These are phyloP conservation scores for Plagodis pulveraria DNA, from an alignment of 2,888 invertebrate species.

Conservation along the genomic window DNA sequence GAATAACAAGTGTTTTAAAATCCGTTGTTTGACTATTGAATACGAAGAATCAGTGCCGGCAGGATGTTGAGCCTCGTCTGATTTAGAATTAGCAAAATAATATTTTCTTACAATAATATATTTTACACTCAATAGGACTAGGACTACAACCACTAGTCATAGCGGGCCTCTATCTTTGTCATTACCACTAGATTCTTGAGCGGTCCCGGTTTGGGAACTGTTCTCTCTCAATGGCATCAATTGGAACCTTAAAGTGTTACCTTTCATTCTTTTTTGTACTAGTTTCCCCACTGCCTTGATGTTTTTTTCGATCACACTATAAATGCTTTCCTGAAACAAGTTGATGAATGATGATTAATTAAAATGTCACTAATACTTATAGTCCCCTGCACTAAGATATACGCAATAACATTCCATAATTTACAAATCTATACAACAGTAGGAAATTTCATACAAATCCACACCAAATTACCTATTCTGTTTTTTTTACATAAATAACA, in stretches of 20 bases:
- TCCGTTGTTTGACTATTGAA: conserved; percentile 6
- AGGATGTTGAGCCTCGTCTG: conserved; percentile 1
- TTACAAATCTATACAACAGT: too few species aligned
- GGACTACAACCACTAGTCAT: conserved; percentile 69
- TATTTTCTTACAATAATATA: conserved; percentile 63
- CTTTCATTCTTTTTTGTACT: conserved; percentile 87
- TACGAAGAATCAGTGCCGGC: conserved; percentile 5
- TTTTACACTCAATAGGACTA: conserved; percentile 59
- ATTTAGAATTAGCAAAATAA: conserved; percentile 45
- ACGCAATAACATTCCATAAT: too few species aligned
- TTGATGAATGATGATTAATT: neutral
- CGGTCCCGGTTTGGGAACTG: conserved; percentile 42
- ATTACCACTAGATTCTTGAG: conserved; percentile 41
- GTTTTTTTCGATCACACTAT: conserved; percentile 81
- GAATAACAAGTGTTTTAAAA: conserved; percentile 15
- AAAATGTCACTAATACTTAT: too few species aligned
- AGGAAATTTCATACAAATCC: too few species aligned
- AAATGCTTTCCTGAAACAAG: conserved; percentile 85
- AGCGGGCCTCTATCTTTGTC: conserved; percentile 62
- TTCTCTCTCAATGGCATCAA: conserved; percentile 78
- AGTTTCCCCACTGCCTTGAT: conserved; percentile 81
- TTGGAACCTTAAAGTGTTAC: conserved; percentile 86
- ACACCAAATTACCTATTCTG: too few species aligned
- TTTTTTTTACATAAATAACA: too few species aligned
- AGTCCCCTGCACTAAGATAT: too few species aligned